phyloP scores from a whole-genome alignment of 2,113 vertebrate species.

The Asarcornis scutulata region DNA sequence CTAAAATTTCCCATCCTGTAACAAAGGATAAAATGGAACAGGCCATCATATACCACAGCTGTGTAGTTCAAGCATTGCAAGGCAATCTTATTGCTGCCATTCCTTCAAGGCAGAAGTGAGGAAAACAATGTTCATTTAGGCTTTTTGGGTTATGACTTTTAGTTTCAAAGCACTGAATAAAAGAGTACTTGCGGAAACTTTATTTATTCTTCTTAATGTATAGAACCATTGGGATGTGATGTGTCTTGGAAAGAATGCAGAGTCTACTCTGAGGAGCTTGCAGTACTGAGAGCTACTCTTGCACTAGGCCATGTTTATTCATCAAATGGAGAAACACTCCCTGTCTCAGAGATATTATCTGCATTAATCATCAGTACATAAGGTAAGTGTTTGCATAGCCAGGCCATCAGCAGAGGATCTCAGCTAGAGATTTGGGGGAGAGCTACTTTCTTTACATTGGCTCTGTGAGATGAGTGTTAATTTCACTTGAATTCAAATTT shows the following conservation, averaged over 20 bases:
- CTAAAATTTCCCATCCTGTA: neutral
- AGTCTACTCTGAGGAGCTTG: neutral
- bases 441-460: neutral
- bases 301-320: neutral
- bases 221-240: neutral
- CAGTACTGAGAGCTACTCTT: neutral
- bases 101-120: neutral
- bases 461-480: neutral
- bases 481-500: neutral
- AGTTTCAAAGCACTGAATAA: neutral
- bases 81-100: neutral
- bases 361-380: neutral
- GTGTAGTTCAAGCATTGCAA: neutral
- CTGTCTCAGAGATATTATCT: neutral
- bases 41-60: neutral
- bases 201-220: neutral
- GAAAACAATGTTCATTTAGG: neutral
- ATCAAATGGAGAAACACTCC: neutral
- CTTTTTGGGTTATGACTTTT: neutral
- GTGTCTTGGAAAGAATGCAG: neutral
- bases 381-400: neutral
- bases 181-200: neutral
- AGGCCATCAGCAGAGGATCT: neutral
- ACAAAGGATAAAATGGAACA: neutral
- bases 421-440: neutral